Evolutionary conservation across 2,888 invertebrate species (phyloP), one percentile per base, ranked within the genome.

Genomic region (Catocala nupta): DNA sequence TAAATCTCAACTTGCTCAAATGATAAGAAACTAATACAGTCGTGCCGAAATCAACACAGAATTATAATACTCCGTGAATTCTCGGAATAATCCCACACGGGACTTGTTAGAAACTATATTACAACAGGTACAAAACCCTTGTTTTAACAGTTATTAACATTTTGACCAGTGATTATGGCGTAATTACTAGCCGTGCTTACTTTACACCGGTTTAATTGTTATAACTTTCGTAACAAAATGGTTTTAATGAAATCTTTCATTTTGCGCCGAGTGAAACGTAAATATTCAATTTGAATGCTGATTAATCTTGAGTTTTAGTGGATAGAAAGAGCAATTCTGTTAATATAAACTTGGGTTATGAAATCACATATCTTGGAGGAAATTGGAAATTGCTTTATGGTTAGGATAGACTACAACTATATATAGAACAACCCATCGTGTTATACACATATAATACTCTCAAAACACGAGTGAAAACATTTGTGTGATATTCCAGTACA

Each of bases 91-190:
- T 70, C 74, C 73, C 77, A 70, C 71, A 70, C 65, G 78, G 78
- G 77, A 64, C 51, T 68, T 62, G 74, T 78, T 68, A 67, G 45
- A 65, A 63, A 53, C 71, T 60, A 63, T 70, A 67, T 65, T 65
- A 71, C 73, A 69, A 67, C 45, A 63, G 61, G 68, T 67, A 70
- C 61, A 5, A 47, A 61, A 77, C 78, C 79, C 77, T 76, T 78
- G 77, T 78, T 76, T 65, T 68, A 70, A 73, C 76, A 68, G 77
- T 70, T 74, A 74, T 76, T 78, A 74, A 77, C 78, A 74, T 78
- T 78, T 70, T 73, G 71, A 74, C 79, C 78, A 70, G 77, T 78
- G 73, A 76, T 77, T 77, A 77, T 78, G 69, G 70, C 65, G 62
- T 76, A 74, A 77, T 77, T 78, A 76, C 71, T 71, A 70, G 71